These are phyloP conservation scores for Saccostrea cuccullata DNA, from an alignment of 1,140 invertebrate species.

Conservation along the genomic window DNA sequence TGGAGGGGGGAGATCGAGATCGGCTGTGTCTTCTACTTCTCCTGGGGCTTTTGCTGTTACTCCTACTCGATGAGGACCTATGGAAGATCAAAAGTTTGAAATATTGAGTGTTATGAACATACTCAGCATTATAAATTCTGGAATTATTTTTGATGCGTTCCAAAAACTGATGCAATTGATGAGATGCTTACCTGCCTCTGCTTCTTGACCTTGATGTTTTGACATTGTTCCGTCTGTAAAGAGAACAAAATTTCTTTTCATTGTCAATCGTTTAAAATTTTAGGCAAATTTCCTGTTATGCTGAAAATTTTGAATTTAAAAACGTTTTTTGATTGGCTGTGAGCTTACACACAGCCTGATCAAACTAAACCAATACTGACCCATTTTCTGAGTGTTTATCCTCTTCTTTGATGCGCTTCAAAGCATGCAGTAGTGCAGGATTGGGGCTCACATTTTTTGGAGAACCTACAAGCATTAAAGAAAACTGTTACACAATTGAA, in stretches of 20 bases:
- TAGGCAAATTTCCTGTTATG: background rate
- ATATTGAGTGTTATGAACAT: background rate
- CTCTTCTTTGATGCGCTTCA: slow-evolving; percentile 62
- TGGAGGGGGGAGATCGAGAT: slow-evolving; percentile 41
- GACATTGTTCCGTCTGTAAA: slow-evolving; percentile 51
- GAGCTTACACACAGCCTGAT: background rate
- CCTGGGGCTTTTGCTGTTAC: slow-evolving; percentile 63
- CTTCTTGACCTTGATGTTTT: slow-evolving; percentile 34
- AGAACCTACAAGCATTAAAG: slow-evolving; percentile 59
- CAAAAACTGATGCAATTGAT: background rate
- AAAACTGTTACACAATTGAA: background rate
- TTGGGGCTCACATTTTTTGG: slow-evolving; percentile 72
- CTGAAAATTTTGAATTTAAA: background rate
- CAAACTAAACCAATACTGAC: slow-evolving; percentile 49
- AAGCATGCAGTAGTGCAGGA: slow-evolving; percentile 53
- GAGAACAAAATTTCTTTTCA: background rate
- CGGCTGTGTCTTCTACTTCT: slow-evolving; percentile 54
- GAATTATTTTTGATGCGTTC: background rate
- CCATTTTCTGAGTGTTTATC: slow-evolving; percentile 59
- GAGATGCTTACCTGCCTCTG: background rate
- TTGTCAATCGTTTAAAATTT: background rate
- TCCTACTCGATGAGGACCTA: slow-evolving; percentile 57
- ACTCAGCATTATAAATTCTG: background rate
- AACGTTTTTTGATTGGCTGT: background rate
- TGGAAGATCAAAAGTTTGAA: background rate